A percentile compares a stretch with the other conserved stretches of the same genome.
Conservation (phyloP, 2,888 invertebrate species). For the Xestia xanthographa region DNA sequence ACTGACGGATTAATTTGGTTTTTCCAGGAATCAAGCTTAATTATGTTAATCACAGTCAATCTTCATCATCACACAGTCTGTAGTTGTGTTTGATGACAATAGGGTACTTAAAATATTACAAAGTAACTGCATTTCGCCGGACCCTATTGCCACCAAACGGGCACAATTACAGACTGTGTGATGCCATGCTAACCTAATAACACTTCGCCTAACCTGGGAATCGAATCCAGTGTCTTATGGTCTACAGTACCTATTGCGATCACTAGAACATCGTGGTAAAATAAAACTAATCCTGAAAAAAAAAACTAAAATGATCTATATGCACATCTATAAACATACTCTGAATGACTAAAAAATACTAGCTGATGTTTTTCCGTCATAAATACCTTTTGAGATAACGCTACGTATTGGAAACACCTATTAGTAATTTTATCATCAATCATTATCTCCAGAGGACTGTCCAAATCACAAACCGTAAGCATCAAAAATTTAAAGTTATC, state of each 20-base stretch:
- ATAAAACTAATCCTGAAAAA: too few species aligned
- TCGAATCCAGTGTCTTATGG: neutral
- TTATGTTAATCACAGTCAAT: neutral
- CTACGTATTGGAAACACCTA: neutral
- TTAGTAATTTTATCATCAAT: neutral
- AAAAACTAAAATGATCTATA: too few species aligned
- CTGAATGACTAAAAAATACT: neutral
- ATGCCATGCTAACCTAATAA: neutral
- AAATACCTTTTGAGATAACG: neutral
- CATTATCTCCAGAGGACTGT: neutral
- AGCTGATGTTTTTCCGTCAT: neutral
- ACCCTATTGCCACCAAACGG: too few species aligned
- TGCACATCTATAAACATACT: neutral
- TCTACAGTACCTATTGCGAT: too few species aligned
- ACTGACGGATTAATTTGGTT: too few species aligned
- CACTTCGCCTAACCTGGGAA: neutral
- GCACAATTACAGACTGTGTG: too few species aligned
- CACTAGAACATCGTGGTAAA: too few species aligned
- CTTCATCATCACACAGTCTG: too few species aligned
- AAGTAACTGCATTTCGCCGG: too few species aligned
- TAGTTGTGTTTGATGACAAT: too few species aligned
- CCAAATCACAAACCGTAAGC: conserved; percentile 11
- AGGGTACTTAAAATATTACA: too few species aligned
- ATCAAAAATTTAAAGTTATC: conserved; percentile 25
- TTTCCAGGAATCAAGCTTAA: too few species aligned